Conservation (phyloP, 2,888 invertebrate species). For the Ophion ventricosus region DNA sequence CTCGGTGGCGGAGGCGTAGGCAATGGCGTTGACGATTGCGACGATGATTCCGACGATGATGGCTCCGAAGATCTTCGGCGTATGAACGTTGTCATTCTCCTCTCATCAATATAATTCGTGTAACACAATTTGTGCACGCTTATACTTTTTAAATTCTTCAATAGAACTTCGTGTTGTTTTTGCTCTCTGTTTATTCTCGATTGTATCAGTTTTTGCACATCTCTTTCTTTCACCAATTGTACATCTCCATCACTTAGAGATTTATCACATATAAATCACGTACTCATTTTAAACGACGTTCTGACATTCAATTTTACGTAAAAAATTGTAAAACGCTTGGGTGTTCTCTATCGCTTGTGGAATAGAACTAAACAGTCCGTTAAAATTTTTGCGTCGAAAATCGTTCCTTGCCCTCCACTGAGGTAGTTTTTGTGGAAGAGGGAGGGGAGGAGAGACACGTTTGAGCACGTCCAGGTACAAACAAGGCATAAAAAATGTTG, state of each 20-base stretch:
- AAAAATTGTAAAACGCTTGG: constrained; percentile 1
- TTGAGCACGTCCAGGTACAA: neutral
- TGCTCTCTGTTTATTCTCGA: constrained; percentile 25
- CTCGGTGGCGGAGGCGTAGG: neutral
- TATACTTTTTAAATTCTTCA: constrained; percentile 16
- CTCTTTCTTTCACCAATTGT: constrained; percentile 38
- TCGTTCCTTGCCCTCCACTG: neutral
- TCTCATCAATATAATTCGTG: constrained; percentile 23
- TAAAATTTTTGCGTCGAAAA: neutral
- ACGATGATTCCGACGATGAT: constrained; percentile 25
- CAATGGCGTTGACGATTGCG: constrained; percentile 15
- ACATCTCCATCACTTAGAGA: constrained; percentile 13
- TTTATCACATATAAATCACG: constrained; percentile 38
- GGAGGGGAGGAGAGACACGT: neutral
- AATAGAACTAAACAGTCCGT: constrained; percentile 7
- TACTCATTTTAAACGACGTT: constrained; percentile 25
- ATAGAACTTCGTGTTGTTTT: constrained; percentile 19
- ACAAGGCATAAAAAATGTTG: neutral
- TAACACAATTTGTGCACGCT: constrained; percentile 19
- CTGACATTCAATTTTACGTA: constrained; percentile 7
- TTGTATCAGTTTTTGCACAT: constrained; percentile 28
- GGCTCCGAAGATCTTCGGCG: constrained; percentile 17
- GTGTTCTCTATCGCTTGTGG: constrained; percentile 9
- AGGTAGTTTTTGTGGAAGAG: constrained; percentile 5
- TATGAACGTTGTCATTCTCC: constrained; percentile 20